Evolutionary conservation across 1,140 invertebrate genomes (phyloP).

Genomic region (Bursaphelenchus mucronatus): DNA sequence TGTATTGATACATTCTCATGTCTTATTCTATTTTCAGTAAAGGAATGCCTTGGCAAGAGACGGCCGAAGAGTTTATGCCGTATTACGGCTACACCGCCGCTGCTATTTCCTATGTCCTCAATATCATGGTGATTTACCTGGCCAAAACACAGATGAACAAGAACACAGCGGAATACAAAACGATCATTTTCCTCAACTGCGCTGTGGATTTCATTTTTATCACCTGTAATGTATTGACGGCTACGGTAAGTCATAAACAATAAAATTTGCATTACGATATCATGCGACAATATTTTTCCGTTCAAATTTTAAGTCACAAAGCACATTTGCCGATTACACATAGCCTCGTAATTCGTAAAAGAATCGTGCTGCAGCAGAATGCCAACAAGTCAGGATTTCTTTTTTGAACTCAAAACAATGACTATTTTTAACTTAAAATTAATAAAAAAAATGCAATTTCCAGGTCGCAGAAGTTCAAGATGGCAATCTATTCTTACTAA

Average conservation of each 20-base stretch:
- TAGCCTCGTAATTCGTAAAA: too few relatives aligned
- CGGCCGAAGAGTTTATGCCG: too few relatives aligned
- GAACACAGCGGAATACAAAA: constrained; percentile 2
- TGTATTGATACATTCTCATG: too few relatives aligned
- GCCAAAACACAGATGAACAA: neutral
- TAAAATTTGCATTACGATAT: neutral
- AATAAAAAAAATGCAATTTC: too few relatives aligned
- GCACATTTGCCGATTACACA: too few relatives aligned
- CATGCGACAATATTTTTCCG: too few relatives aligned
- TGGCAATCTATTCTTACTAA: constrained; percentile 9
- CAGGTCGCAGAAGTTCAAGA: constrained; percentile 12
- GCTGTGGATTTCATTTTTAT: constrained; percentile 14
- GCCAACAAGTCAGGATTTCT: neutral
- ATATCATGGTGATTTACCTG: constrained; percentile 10
- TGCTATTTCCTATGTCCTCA: constrained; percentile 6
- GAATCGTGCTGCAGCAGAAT: too few relatives aligned
- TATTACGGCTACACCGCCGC: neutral
- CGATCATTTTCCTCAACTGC: constrained; percentile 9
- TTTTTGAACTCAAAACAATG: neutral
- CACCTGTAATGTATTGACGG: constrained; percentile 15
- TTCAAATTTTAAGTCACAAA: too few relatives aligned
- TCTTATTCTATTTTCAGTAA: too few relatives aligned
- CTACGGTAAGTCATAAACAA: neutral
- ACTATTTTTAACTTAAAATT: too few relatives aligned
- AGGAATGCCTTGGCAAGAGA: too few relatives aligned